phyloP scores from a whole-genome alignment of 2,888 invertebrate species.

The Cerastis rubricosa region DNA sequence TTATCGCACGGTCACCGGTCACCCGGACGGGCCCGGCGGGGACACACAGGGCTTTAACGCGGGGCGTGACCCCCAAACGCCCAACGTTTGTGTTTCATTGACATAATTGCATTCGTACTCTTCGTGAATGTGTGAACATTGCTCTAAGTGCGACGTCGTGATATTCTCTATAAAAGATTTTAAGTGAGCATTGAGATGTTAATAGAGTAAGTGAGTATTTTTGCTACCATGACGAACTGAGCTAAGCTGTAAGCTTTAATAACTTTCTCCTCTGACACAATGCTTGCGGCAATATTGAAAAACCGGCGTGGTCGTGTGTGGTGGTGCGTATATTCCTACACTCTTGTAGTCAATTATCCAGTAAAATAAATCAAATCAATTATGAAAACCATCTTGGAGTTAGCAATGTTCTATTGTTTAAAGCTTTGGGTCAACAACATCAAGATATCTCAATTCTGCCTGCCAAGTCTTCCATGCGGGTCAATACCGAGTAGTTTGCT shows the following conservation, averaged over 20 bases:
- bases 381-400: background rate
- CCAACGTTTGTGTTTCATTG: slow-evolving; percentile 18
- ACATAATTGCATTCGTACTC: slow-evolving; percentile 27
- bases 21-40: background rate
- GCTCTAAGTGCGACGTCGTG: background rate
- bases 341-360: background rate
- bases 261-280: background rate
- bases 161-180: slow-evolving; percentile 5
- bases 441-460: background rate
- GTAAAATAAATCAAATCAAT: too few relatives aligned
- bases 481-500: background rate
- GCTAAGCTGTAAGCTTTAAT: background rate
- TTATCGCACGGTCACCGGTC: slow-evolving; percentile 30
- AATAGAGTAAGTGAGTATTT: background rate
- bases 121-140: slow-evolving; percentile 9
- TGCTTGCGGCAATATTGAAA: background rate
- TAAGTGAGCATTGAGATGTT: background rate
- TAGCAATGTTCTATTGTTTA: background rate
- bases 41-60: background rate
- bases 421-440: background rate
- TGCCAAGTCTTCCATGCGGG: too few relatives aligned
- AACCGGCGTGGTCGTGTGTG: background rate
- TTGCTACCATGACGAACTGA: background rate
- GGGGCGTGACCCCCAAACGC: background rate
- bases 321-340: background rate